phyloP scores from a whole-genome alignment of 2,797 vertebrate genomes.

The Poeciliopsis turneri region DNA sequence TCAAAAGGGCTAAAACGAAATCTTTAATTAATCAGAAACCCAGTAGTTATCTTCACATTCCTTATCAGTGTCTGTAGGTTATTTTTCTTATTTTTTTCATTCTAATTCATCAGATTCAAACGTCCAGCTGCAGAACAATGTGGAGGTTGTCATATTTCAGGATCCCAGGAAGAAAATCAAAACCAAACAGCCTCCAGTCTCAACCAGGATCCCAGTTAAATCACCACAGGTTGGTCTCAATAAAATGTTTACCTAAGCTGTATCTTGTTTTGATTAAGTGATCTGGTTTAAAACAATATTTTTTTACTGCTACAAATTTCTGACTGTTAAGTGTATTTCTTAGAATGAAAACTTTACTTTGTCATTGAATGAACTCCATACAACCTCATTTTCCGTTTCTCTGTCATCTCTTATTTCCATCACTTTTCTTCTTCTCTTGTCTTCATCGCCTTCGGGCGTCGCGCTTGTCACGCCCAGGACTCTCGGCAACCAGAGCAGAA shows the following conservation, averaged over 20 bases:
- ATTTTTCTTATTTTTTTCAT: background rate
- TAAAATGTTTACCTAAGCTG: background rate
- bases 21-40: background rate
- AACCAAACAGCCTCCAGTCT: constrained; percentile 20
- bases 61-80: background rate
- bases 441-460: background rate
- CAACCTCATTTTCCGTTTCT: background rate
- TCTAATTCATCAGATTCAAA: constrained; percentile 17
- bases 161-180: constrained; percentile 78
- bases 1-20: background rate
- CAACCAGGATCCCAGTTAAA: constrained; percentile 39
- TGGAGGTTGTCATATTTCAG: constrained; percentile 85
- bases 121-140: constrained; percentile 21
- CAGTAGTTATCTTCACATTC: background rate
- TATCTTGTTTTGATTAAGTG: background rate
- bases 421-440: constrained; percentile 26
- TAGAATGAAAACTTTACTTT: background rate
- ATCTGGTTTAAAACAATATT: background rate
- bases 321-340: too few species aligned
- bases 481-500: constrained; percentile 53
- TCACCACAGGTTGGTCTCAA: background rate
- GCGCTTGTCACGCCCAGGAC: constrained; percentile 36
- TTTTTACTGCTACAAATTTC: background rate
- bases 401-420: constrained; percentile 22
- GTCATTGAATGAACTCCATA: background rate